phyloP scores from a whole-genome alignment of 2,113 vertebrate genomes.

The Egretta garzetta region DNA sequence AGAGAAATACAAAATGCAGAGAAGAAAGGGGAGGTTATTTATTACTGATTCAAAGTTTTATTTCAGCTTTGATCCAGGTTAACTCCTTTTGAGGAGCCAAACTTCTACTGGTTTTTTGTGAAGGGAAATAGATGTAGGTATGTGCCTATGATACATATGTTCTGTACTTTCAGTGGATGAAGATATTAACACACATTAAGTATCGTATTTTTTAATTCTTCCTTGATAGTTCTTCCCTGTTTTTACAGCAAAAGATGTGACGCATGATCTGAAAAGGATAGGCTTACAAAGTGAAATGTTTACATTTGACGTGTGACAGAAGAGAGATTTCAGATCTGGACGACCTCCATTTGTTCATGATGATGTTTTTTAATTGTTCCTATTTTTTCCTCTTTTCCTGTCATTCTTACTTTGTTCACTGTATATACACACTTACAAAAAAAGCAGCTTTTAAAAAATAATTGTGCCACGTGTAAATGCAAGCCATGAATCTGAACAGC shows the following conservation, averaged over 20 bases:
- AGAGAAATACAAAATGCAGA: not conserved
- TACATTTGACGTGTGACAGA: not conserved
- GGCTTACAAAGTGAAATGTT: not conserved
- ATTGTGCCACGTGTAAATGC: not conserved
- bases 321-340: not conserved
- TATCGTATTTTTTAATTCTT: not conserved
- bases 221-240: not conserved
- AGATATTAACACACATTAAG: not conserved
- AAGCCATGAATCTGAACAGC: not conserved
- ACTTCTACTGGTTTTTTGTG: not conserved
- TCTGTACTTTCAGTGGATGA: not conserved
- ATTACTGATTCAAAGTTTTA: not conserved
- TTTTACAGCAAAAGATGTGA: not conserved
- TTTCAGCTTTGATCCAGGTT: not conserved
- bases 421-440: not conserved
- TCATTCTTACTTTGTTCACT: not conserved
- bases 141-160: not conserved
- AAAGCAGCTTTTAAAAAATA: not conserved
- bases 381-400: not conserved
- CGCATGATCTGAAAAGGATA: not conserved
- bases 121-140: accelerated
- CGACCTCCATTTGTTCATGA: not conserved
- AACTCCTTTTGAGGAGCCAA: not conserved
- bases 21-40: not conserved
- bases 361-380: not conserved